Conservation (phyloP, 1,140 invertebrate species). For the Pseudomyrmex cubaensis region DNA sequence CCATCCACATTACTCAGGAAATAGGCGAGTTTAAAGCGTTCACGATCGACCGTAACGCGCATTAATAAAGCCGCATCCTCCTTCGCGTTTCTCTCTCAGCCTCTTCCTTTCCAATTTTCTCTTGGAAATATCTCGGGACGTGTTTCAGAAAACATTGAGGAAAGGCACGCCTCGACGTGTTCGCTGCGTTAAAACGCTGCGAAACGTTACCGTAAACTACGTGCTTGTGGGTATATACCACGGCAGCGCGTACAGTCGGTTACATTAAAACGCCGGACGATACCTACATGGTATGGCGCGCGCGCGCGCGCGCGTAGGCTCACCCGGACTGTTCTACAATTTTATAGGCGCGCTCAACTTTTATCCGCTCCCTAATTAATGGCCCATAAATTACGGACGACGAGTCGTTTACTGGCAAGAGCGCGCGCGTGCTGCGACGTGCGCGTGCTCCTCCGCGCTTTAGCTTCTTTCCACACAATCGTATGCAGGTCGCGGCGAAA, state of each 20-base stretch:
- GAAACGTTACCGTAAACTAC: conserved; percentile 66
- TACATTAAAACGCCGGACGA: conserved; percentile 48
- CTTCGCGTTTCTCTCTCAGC: background rate
- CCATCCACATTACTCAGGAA: conserved; percentile 41
- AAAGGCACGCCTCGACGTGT: conserved; percentile 42
- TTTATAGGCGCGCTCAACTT: conserved; percentile 79
- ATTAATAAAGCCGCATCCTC: conserved; percentile 45
- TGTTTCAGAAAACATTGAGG: conserved; percentile 23
- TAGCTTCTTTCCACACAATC: conserved; percentile 55
- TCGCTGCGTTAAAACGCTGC: conserved; percentile 60
- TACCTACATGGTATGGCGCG: background rate
- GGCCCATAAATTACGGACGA: conserved; percentile 80
- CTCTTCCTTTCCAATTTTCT: conserved; percentile 1
- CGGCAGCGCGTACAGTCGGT: conserved; percentile 1
- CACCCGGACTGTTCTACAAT: conserved; percentile 78
- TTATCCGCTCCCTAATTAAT: conserved; percentile 80
- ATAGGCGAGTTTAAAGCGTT: conserved; percentile 25
- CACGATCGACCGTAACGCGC: conserved; percentile 51
- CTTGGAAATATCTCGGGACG: background rate
- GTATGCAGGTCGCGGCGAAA: conserved; percentile 1
- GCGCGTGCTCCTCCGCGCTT: background rate
- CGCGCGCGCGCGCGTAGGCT: background rate
- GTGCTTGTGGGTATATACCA: conserved; percentile 23
- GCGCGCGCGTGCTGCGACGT: conserved; percentile 65
- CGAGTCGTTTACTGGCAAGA: conserved; percentile 81